Conservation (phyloP, 2,888 invertebrate genomes). For the Actias luna region DNA sequence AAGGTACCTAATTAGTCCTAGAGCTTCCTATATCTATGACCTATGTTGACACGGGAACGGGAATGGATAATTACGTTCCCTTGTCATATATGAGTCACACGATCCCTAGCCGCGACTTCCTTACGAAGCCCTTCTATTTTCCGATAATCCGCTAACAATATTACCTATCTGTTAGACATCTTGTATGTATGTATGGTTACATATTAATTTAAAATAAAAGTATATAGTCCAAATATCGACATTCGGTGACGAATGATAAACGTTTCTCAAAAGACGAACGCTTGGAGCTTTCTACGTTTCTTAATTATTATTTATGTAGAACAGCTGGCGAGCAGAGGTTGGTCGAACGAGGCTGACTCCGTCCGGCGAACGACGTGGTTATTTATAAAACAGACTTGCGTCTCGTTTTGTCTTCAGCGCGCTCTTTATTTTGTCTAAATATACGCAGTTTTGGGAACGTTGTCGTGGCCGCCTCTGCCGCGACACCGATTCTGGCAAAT, state of each 20-base stretch:
- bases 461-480: slow-evolving; percentile 70
- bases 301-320: slow-evolving; percentile 81
- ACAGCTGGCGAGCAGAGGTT: slow-evolving; percentile 79
- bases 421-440: slow-evolving; percentile 83
- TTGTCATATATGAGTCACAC: slow-evolving; percentile 64
- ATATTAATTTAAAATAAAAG: background rate
- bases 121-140: slow-evolving; percentile 70
- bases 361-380: slow-evolving; percentile 78
- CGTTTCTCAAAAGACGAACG: slow-evolving; percentile 44
- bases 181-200: background rate
- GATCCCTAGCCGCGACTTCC: slow-evolving; percentile 72
- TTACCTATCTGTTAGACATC: slow-evolving; percentile 6
- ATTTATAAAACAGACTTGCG: slow-evolving; percentile 81
- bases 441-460: slow-evolving; percentile 82
- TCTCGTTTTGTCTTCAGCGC: slow-evolving; percentile 81
- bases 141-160: slow-evolving; percentile 53
- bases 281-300: slow-evolving; percentile 69
- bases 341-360: slow-evolving; percentile 68
- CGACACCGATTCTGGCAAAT: slow-evolving; percentile 70
- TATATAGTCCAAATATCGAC: slow-evolving; percentile 21
- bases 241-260: slow-evolving; percentile 22
- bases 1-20: background rate
- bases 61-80: slow-evolving; percentile 65
- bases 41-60: slow-evolving; percentile 49
- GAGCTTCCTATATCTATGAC: slow-evolving; percentile 9